Base-by-base conservation (phyloP, 2,113 vertebrate species). In the Hippopotamus amphibius region DNA sequence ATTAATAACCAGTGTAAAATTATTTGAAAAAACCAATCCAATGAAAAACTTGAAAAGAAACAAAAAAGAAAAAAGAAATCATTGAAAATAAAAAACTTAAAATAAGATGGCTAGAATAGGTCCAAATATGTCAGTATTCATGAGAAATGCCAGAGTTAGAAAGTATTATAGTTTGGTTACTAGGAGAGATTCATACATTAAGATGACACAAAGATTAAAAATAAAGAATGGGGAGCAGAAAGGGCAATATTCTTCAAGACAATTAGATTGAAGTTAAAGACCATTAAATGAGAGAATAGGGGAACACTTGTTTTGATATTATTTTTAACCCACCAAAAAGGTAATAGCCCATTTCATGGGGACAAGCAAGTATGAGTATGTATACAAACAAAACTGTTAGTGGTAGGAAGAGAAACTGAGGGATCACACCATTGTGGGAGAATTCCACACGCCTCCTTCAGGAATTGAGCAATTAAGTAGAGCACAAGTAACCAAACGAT, bases 291-390 rank as follows among this genome's bases (percentile, higher is more conserved):
- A 14, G 13, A 66, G 6, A 95, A 85, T 43, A 72, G 46, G 65
- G 15, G 17, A 13, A 15, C 26, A 66, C 96, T 93, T 86, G 26
- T 81, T 61, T 59, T 85, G 15, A 48, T 87, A 61, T 19, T 65
- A 88, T 7, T 92, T 96, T 97, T 90, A 72, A 63, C 15, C 33
- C 41, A 89, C 41, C 55, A 26, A 48, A 93, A 85, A 81, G 30
- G 71, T 10, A 55, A 69, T 63, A 79, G 63, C 17, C 10, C 14
- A 90, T 93, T 61, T 68, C n/a, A 15, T 85, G 43, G 46, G 33
- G 2, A 48, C 7, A 71, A 59, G 46, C 11, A 69, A 69, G 41
- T 57, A 43, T 50, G 28, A 43, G 10, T 89, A 61, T 74, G 2
- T 68, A 48, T 69, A 37, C 61, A 85, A 85, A 71, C 37, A 90